Base-by-base conservation (phyloP, 1,140 invertebrate genomes). In the Drosophila micromelanica region DNA sequence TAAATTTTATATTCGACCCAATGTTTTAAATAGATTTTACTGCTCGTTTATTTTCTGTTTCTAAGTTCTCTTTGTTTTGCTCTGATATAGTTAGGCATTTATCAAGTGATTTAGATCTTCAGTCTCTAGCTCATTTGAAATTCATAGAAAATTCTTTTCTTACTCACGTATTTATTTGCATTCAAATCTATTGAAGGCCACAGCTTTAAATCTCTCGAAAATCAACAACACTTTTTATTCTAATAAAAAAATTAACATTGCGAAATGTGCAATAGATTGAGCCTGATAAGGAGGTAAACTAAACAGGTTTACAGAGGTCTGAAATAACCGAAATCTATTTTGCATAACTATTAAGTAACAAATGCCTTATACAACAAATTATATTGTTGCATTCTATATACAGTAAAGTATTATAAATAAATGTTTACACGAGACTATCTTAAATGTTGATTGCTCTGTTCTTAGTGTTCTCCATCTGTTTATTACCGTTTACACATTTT, bases 21-120 rank as follows among this genome's bases (percentile, higher is more conserved):
- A 54, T 54, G 46, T 27, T n/a, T 32, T 49, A 12, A 49, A 49
- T 49, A 49, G 27, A 32, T 49, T 49, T 49, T 20, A 32, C 23
- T 15, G 48, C 48, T 32, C 27, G 7, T 32, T 8, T 49, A 32
- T 32, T 49, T 7, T 32, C 48, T 49, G 32, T 49, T 49, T 8
- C 8, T 32, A 32, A 32, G 5, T 8, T 49, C 12, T 27, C 23
- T 49, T 32, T 13, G 1, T 0, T 15, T 13, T 49, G 3, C 20
- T 11, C 17, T 46, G 27, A 3, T 46, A 23, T n/a, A 23, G 17
- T 23, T 5, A 7, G 23, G 17, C 8, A 20, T 23, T n/a, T 6
- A 8, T 38, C 1, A 12, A 13, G 2, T 40, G 38, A n/a, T 46
- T 27, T 9, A 27, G 7, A 13, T 7, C 23, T 30, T 30, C 6